phyloP scores from a whole-genome alignment of 2,888 invertebrate genomes.

The Ligdia adustata region DNA sequence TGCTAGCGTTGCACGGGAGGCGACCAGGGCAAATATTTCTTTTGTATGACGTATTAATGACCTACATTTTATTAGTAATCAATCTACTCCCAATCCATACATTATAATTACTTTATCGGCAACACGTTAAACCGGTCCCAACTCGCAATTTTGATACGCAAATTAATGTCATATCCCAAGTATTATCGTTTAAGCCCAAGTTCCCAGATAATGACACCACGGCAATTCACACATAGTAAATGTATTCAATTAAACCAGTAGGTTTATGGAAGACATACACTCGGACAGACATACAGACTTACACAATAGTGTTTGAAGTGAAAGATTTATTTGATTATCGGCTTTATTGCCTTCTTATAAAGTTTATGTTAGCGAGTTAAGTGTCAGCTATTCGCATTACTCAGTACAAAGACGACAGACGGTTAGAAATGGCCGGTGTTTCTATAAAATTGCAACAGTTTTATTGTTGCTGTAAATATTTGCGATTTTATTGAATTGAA shows the following conservation, averaged over 20 bases:
- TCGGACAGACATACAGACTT: conserved; percentile 14
- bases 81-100: too few species aligned
- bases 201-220: conserved; percentile 43
- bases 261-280: conserved; percentile 43
- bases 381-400: conserved; percentile 37
- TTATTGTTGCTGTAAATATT: conserved; percentile 48
- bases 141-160: conserved; percentile 27
- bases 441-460: conserved; percentile 47
- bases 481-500: conserved; percentile 43
- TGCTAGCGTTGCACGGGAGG: too few species aligned
- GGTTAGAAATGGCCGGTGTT: conserved; percentile 30
- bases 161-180: conserved; percentile 39
- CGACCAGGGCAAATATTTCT: too few species aligned
- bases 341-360: conserved; percentile 33
- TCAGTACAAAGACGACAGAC: conserved; percentile 34
- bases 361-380: conserved; percentile 26
- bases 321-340: conserved; percentile 27
- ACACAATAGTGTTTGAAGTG: conserved; percentile 35
- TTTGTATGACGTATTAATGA: too few species aligned
- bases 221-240: conserved; percentile 61
- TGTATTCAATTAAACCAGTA: conserved; percentile 55
- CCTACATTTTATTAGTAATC: too few species aligned
- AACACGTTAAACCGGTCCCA: not conserved
- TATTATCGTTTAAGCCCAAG: conserved; percentile 36
- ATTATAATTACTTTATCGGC: conserved; percentile 1